Base-by-base conservation (phyloP, 2,888 invertebrate genomes). In the Theodoxus fluviatilis region DNA sequence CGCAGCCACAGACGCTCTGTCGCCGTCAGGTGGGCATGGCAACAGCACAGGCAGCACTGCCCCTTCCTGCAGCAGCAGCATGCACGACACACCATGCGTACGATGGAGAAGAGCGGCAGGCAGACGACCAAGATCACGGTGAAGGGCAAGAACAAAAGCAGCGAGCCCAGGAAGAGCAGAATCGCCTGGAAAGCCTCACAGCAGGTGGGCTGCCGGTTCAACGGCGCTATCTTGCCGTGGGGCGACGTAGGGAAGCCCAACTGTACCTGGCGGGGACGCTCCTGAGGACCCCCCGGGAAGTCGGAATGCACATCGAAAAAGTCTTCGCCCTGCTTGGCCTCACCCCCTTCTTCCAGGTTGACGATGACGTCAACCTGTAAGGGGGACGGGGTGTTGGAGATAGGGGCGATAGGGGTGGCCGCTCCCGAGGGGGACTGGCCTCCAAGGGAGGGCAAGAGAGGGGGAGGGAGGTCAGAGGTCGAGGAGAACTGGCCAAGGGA, bases 1-100 rank as follows among this genome's bases (percentile, higher is more conserved):
- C 64, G 71, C 18, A 81, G 80, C 89, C 89, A 90, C 71, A 88
- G 82, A 25, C 86, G 83, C 75, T 90, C 90, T 31, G 86, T 85
- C 22, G 87, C 85, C 25, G 86, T 81, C 64, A 89, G 82, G 69
- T 83, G 75, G 70, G 79, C 76, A 69, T 82, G 79, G 73, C 80
- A 85, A 59, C 84, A 82, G 76, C 84, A 84, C 66, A 81, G 74
- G 71, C 82, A 81, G 68, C 77, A 77, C 37, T 77, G 74, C 31
- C 77, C 74, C 67, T 75, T 74, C 40, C 81, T 78, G 69, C 81
- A 82, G 77, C 77, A 81, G 70, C 84, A 83, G 71, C 83, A 84
- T 33, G 77, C 79, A 35, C 80, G 81, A 65, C 84, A 80, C 47
- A 81, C 71, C 37, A 78, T 82, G 59, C 85, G 80, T 4, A 86